Conservation (phyloP, 2,797 vertebrate species). For the Poliocrania exsul region DNA sequence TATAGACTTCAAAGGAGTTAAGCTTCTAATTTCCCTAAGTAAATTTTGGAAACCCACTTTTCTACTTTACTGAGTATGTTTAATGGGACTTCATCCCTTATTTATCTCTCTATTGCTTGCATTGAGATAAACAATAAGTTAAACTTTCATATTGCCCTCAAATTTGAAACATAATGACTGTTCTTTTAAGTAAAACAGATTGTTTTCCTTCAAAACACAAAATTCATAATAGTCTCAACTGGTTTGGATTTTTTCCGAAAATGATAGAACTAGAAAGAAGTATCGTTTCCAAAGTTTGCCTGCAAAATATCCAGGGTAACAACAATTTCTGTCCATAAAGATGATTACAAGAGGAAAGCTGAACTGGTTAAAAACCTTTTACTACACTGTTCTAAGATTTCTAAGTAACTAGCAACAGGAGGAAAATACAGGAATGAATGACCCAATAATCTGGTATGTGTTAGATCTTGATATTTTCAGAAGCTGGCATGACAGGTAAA, state of each 20-base stretch:
- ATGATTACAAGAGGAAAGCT: not conserved
- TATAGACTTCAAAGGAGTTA: not conserved
- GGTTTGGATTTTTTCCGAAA: not conserved
- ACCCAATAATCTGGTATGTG: not conserved
- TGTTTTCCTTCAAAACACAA: not conserved
- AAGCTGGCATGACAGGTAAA: not conserved
- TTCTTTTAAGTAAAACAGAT: not conserved
- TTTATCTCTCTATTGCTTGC: not conserved
- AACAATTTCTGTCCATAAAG: not conserved
- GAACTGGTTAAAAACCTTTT: not conserved
- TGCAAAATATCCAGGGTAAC: not conserved
- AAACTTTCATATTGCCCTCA: not conserved
- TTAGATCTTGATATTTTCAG: not conserved
- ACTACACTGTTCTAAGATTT: not conserved
- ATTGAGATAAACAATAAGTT: not conserved
- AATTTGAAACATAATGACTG: not conserved
- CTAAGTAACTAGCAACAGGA: not conserved
- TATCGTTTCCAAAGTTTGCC: not conserved
- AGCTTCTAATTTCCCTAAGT: not conserved
- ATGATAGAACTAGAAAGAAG: not conserved
- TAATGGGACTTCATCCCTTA: not conserved
- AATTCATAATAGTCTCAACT: not conserved
- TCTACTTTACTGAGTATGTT: not conserved
- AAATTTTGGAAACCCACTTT: not conserved
- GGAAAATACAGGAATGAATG: not conserved